Evolutionary conservation across 2,797 vertebrate species (phyloP).

Genomic region (Myoxocephalus aenaeus): DNA sequence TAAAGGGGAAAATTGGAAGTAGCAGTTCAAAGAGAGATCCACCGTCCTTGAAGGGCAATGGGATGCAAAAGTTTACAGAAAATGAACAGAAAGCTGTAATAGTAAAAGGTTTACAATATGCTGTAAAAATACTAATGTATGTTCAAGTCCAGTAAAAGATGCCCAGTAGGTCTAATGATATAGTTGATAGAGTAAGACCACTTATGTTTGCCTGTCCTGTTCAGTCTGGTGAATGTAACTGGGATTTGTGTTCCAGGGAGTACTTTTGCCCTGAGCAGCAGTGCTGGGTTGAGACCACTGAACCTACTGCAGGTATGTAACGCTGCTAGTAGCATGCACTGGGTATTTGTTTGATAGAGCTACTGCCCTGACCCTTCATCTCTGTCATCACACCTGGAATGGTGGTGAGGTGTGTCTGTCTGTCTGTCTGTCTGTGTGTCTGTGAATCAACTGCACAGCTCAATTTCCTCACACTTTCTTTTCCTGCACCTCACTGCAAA

Average conservation of each 20-base stretch:
- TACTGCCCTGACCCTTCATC: conserved; percentile 15
- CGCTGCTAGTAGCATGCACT: conserved; percentile 38
- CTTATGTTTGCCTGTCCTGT: neutral
- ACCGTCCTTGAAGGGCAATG: neutral
- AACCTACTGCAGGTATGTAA: conserved; percentile 94
- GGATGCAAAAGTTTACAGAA: neutral
- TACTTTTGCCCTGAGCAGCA: conserved; percentile 94
- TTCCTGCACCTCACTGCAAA: conserved; percentile 29
- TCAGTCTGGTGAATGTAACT: conserved; percentile 16
- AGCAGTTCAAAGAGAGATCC: neutral
- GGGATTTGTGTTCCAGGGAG: conserved; percentile 80
- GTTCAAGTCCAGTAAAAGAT: neutral
- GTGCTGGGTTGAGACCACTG: conserved; percentile 90
- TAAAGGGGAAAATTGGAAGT: neutral
- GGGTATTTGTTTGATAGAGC: conserved; percentile 23
- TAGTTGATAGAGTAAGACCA: neutral
- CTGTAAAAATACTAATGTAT: neutral
- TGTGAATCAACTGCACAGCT: conserved; percentile 14
- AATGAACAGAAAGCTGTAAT: neutral
- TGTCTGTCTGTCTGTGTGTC: too few species aligned
- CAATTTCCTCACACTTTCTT: conserved; percentile 21
- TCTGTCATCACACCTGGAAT: conserved; percentile 18
- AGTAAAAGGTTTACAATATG: neutral
- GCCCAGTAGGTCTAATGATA: neutral
- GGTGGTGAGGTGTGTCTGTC: too few species aligned